These are phyloP conservation scores for Tetragonula clypearis DNA, from an alignment of 1,140 invertebrate genomes.

Conservation along the genomic window DNA sequence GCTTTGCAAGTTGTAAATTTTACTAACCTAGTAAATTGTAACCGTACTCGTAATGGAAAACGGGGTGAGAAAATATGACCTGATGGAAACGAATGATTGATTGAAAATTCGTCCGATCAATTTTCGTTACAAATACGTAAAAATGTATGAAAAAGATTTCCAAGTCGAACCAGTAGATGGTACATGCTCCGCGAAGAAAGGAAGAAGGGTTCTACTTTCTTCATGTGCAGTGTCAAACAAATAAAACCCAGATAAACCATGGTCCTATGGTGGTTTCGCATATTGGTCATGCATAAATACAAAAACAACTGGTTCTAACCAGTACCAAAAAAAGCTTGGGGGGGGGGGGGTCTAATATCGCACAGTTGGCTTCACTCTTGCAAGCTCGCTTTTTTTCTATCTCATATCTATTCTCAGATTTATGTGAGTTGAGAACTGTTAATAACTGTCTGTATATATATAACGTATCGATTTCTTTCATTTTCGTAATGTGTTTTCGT, in stretches of 20 bases:
- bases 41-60: slow-evolving; percentile 10
- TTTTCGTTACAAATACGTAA: slow-evolving; percentile 3
- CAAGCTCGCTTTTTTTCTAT: slow-evolving; percentile 29
- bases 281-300: slow-evolving; percentile 52
- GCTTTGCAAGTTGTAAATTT: too few relatives aligned
- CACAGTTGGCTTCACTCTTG: slow-evolving; percentile 37
- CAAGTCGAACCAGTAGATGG: slow-evolving; percentile 28
- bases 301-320: slow-evolving; percentile 32
- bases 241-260: slow-evolving; percentile 22
- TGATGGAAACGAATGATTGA: not conserved
- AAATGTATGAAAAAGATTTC: not conserved
- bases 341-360: not conserved
- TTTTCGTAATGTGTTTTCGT: not conserved
- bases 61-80: not conserved
- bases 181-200: slow-evolving; percentile 47
- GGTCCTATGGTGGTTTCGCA: slow-evolving; percentile 40
- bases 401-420: slow-evolving; percentile 52
- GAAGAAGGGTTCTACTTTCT: slow-evolving; percentile 29
- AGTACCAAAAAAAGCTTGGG: slow-evolving; percentile 40
- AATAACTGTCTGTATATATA: not conserved
- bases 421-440: slow-evolving; percentile 50
- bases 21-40: too few relatives aligned
- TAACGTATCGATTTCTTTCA: not conserved
- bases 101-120: slow-evolving; percentile 17
- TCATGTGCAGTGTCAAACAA: slow-evolving; percentile 12